Percentiles rank a stretch among this genome's conserved stretches.
phyloP scores from a whole-genome alignment of 2,797 vertebrate genomes.

The Hydrolagus colliei region DNA sequence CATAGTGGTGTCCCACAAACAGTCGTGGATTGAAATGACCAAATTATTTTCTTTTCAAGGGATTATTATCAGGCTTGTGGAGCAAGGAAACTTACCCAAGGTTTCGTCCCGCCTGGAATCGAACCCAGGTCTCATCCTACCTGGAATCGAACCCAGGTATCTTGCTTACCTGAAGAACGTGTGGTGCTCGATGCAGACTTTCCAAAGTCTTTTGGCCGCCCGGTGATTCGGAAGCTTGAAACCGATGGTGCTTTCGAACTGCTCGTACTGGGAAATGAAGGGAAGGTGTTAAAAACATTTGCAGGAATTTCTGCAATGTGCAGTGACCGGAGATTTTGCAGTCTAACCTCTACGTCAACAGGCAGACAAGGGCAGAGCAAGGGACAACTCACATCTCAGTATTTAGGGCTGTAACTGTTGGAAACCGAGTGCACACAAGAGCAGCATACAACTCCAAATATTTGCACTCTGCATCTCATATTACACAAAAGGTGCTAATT shows the following conservation, averaged over 20 bases:
- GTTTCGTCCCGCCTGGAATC: too few relatives aligned
- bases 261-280: conserved; percentile 54
- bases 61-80: too few relatives aligned
- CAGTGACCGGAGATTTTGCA: not conserved
- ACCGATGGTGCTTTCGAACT: conserved; percentile 90
- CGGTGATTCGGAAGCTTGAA: conserved; percentile 96
- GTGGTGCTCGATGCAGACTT: conserved; percentile 98
- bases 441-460: not conserved
- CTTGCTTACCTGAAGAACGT: conserved; percentile 88
- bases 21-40: too few relatives aligned
- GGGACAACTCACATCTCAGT: not conserved
- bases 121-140: too few relatives aligned
- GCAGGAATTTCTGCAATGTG: too few relatives aligned
- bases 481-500: not conserved
- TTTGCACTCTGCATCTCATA: not conserved
- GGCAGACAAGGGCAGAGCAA: not conserved
- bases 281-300: not conserved
- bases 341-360: not conserved
- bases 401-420: too few relatives aligned
- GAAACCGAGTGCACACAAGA: not conserved
- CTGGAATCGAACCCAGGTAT: too few relatives aligned
- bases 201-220: conserved; percentile 93
- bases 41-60: too few relatives aligned
- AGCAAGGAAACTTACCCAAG: too few relatives aligned
- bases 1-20: too few relatives aligned